Percentiles rank a stretch among this genome's conserved stretches.
Evolutionary conservation across 1,140 invertebrate species (phyloP).

Genomic region (Littorina saxatilis): DNA sequence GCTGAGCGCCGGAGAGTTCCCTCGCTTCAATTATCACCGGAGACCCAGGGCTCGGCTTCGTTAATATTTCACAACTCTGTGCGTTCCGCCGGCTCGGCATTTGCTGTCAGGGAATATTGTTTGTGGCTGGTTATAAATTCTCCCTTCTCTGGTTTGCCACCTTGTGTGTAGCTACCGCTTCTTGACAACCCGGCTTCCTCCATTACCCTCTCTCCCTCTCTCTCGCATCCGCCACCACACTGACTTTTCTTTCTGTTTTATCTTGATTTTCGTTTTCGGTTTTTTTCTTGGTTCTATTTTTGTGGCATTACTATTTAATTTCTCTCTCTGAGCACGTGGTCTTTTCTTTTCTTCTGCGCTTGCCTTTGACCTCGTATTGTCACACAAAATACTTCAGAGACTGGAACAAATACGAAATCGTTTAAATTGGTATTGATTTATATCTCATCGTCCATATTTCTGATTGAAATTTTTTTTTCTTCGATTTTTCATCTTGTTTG

Average conservation of each 20-base stretch:
- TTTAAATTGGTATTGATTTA: too few relatives aligned
- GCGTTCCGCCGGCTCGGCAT: slow-evolving; percentile 16
- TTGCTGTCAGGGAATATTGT: slow-evolving; percentile 31
- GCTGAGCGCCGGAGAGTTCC: not conserved
- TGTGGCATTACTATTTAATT: too few relatives aligned
- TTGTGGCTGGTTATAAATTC: slow-evolving; percentile 11
- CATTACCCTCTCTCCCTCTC: not conserved
- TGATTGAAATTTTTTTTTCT: too few relatives aligned
- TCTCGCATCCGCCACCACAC: not conserved
- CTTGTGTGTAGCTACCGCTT: not conserved
- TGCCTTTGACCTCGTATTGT: too few relatives aligned
- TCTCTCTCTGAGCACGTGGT: too few relatives aligned
- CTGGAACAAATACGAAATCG: too few relatives aligned
- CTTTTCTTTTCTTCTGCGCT: too few relatives aligned
- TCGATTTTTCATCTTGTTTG: not conserved
- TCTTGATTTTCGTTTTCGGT: not conserved
- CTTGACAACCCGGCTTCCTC: not conserved
- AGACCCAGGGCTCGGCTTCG: not conserved
- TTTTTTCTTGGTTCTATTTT: not conserved
- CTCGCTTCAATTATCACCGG: slow-evolving; percentile 16
- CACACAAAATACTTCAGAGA: too few relatives aligned
- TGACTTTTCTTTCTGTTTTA: not conserved
- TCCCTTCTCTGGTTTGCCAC: not conserved
- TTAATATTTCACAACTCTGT: slow-evolving; percentile 32
- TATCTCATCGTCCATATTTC: not conserved